phyloP scores from a whole-genome alignment of 2,888 invertebrate genomes.

The Palloptera scutellata region DNA sequence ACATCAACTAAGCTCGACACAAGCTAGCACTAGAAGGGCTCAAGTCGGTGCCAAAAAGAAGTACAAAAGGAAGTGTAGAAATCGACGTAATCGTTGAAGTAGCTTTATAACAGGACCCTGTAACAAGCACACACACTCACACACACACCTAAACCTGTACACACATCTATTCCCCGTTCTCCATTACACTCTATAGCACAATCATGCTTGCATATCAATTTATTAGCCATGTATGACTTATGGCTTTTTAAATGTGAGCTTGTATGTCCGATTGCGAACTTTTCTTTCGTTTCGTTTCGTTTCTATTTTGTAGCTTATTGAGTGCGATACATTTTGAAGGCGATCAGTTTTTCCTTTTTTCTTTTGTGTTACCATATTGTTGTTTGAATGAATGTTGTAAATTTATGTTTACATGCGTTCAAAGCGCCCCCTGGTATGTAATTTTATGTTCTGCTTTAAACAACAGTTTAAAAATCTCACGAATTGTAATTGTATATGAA shows the following conservation, averaged over 20 bases:
- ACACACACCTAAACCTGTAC: slow-evolving; percentile 22
- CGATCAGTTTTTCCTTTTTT: too few relatives aligned
- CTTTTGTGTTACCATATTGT: not conserved
- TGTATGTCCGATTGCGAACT: not conserved
- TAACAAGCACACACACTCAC: not conserved
- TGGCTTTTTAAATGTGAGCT: slow-evolving; percentile 37
- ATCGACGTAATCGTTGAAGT: too few relatives aligned
- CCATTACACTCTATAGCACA: not conserved
- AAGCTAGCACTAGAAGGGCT: too few relatives aligned
- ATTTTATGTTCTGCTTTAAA: slow-evolving; percentile 55
- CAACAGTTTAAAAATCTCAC: slow-evolving; percentile 41
- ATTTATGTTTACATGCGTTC: slow-evolving; percentile 43
- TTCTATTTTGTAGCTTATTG: not conserved
- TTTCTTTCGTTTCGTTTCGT: not conserved
- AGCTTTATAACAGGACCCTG: slow-evolving; percentile 6
- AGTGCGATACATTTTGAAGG: not conserved
- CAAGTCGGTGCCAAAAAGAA: too few relatives aligned
- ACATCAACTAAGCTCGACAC: too few relatives aligned
- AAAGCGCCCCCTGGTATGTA: slow-evolving; percentile 57
- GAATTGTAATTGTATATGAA: too few relatives aligned
- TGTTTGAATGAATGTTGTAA: slow-evolving; percentile 1
- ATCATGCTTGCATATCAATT: slow-evolving; percentile 33
- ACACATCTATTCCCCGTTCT: slow-evolving; percentile 14
- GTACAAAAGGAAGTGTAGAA: too few relatives aligned
- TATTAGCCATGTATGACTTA: slow-evolving; percentile 37